Evolutionary conservation across 2,113 vertebrate genomes (phyloP), one percentile per base, ranked within the genome.

Genomic region (Heterotilapia buettikoferi): DNA sequence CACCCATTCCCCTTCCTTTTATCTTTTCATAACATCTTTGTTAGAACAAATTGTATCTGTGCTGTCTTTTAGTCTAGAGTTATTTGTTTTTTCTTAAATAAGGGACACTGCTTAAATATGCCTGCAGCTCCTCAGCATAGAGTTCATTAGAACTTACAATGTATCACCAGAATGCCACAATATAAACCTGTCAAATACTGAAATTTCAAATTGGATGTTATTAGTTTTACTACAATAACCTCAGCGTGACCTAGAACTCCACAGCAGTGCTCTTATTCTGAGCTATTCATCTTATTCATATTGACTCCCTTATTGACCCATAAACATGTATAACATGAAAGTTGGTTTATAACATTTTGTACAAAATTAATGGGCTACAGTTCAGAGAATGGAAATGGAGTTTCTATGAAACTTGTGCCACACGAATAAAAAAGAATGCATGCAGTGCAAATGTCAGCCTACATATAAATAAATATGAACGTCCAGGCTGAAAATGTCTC

Each of bases 131-230:
- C 87, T 8, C 38, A 87, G 57, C 59, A 40, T n/a, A 82, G 24
- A 71, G 79, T 31, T 91, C 88, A 93, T 92, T 92, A 91, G 90
- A 88, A 61, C 33, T 18, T 76, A 50, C 89, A 86, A 90, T 93
- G 91, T 87, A 86, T 88, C 90, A 92, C 78, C 81, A 86, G 73
- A 88, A 68, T 24, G 11, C 36, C 26, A 80, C 56, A 80, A 81
- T 89, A 85, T 86, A 71, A 61, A 86, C 83, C 45, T 84, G 84
- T 88, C 54, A 83, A 47, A 86, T 91, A 84, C 54, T 85, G 61
- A 92, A 88, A 90, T 86, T 82, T 80, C 13, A 82, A 80, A 84
- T 88, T 83, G 3, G 83, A 90, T 86, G 83, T 80, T 14, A 89
- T 91, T 68, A 68, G 86, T 81, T 47, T 86, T 63, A 84, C 81